These are phyloP conservation scores for Drosophila lutescens DNA, from an alignment of 2,888 invertebrate genomes.

Conservation along the genomic window DNA sequence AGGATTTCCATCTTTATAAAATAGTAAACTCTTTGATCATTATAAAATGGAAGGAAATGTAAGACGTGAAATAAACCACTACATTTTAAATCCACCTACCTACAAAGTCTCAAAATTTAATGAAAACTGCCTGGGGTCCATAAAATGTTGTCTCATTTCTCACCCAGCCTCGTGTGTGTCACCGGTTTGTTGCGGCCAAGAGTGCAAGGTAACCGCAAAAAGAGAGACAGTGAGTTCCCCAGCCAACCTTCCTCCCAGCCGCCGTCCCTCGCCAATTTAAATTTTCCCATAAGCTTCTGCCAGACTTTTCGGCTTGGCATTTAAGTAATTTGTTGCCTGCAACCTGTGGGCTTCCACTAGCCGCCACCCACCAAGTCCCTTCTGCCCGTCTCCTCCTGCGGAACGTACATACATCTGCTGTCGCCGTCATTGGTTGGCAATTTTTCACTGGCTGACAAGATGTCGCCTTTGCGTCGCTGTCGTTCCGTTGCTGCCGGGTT, in stretches of 20 bases:
- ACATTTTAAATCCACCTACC: neutral
- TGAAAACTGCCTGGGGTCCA: conserved; percentile 4
- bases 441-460: conserved; percentile 77
- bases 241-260: neutral
- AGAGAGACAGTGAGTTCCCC: neutral
- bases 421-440: conserved; percentile 56
- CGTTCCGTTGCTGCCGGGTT: conserved; percentile 25
- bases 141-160: conserved; percentile 9
- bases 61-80: neutral
- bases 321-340: conserved; percentile 72
- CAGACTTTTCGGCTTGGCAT: conserved; percentile 53
- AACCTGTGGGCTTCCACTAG: conserved; percentile 41
- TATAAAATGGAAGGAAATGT: neutral
- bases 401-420: conserved; percentile 6
- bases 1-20: neutral
- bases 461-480: conserved; percentile 55
- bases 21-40: neutral
- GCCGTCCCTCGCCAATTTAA: conserved; percentile 41
- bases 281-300: conserved; percentile 42
- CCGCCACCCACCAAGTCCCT: conserved; percentile 5
- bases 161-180: conserved; percentile 8
- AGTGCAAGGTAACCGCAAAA: conserved; percentile 20
- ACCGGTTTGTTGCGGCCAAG: conserved; percentile 17
- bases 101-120: conserved; percentile 3
- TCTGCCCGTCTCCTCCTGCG: neutral